Evolutionary conservation across 2,113 vertebrate genomes (phyloP).

Genomic region (Nycticryphes semicollaris): DNA sequence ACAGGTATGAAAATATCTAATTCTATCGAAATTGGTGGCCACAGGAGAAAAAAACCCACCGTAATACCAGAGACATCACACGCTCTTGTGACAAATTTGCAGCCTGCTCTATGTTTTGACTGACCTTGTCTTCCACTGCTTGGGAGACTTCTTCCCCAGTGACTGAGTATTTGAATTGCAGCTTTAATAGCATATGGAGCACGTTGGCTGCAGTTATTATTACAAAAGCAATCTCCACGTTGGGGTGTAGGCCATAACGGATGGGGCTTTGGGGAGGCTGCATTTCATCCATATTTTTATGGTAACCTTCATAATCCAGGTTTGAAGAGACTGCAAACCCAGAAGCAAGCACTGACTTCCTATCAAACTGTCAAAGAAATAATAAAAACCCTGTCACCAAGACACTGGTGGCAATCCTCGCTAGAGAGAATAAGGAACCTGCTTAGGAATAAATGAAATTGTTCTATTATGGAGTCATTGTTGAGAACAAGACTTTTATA

Average conservation of each 20-base stretch:
- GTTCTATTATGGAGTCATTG: constrained; percentile 3
- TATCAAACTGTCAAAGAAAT: constrained; percentile 75
- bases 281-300: constrained; percentile 78
- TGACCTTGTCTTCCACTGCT: constrained; percentile 83
- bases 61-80: not conserved
- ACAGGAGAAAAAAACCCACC: not conserved
- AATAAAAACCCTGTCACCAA: constrained; percentile 48
- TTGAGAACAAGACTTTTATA: constrained; percentile 41
- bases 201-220: constrained; percentile 77
- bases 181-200: constrained; percentile 82
- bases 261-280: constrained; percentile 74
- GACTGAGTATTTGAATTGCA: constrained; percentile 76
- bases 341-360: constrained; percentile 72
- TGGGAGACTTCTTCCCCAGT: constrained; percentile 75
- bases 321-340: constrained; percentile 71
- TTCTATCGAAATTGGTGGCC: not conserved
- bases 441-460: constrained; percentile 44
- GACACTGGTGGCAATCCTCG: constrained; percentile 3
- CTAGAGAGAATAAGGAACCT: constrained; percentile 24
- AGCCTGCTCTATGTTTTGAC: constrained; percentile 14
- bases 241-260: constrained; percentile 76
- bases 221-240: constrained; percentile 79
- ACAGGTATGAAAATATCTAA: not conserved
- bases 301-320: constrained; percentile 73
- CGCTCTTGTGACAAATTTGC: constrained; percentile 34